Evolutionary conservation across 2,888 invertebrate species (phyloP).

Genomic region (Callinectes sapidus): DNA sequence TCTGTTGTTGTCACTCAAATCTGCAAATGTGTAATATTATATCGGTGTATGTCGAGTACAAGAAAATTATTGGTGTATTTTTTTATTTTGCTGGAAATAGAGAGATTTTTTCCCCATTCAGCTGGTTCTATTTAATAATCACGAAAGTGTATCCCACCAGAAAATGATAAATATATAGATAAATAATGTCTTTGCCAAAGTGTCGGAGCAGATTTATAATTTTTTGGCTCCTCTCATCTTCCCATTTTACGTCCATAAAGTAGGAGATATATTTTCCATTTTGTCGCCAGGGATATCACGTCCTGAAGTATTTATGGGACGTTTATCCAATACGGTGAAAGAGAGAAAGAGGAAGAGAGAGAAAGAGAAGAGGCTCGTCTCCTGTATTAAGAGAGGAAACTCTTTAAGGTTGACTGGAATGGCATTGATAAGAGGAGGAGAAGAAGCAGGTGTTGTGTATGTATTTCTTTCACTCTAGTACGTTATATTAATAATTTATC

Average conservation of each 20-base stretch:
- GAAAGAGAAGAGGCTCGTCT: neutral
- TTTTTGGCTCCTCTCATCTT: neutral
- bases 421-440: neutral
- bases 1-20: neutral
- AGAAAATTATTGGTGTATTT: no score
- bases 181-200: neutral
- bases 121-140: neutral
- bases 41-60: neutral
- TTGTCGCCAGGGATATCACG: neutral
- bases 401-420: neutral
- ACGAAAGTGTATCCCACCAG: neutral
- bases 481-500: neutral
- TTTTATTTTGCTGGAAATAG: neutral
- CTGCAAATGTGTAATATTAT: neutral
- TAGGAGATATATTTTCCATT: slow-evolving; percentile 33
- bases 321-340: neutral
- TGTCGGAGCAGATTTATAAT: neutral
- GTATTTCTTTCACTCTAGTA: no score
- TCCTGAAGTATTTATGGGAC: slow-evolving; percentile 5
- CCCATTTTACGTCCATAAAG: slow-evolving; percentile 9
- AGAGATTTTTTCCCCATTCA: neutral
- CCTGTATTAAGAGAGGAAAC: neutral
- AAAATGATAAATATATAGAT: no score
- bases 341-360: neutral
- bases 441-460: neutral